phyloP scores from a whole-genome alignment of 1,140 invertebrate species.

The Diuraphis noxia region DNA sequence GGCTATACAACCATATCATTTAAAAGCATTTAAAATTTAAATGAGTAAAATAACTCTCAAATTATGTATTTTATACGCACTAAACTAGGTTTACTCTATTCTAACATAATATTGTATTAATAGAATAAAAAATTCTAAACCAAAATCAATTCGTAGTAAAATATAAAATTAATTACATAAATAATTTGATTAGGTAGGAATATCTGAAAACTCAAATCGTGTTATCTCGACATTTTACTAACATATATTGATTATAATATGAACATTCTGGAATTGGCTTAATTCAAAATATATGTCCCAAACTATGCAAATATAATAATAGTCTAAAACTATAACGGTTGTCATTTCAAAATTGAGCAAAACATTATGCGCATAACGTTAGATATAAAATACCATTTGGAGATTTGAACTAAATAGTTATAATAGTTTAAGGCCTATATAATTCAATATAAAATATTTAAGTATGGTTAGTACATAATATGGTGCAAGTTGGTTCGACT shows the following conservation, averaged over 20 bases:
- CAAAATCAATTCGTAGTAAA: background rate
- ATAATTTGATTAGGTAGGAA: background rate
- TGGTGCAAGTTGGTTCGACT: background rate
- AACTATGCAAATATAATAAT: background rate
- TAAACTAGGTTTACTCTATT: too few species aligned
- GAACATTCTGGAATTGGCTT: background rate
- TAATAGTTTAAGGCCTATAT: background rate
- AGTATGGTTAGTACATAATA: background rate
- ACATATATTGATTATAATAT: background rate
- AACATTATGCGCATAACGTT: background rate
- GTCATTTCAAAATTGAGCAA: background rate
- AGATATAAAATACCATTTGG: background rate
- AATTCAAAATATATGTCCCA: background rate
- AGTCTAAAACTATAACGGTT: too few species aligned
- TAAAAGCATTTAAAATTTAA: too few species aligned
- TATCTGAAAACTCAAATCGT: background rate
- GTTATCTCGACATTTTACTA: background rate
- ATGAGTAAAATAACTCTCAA: background rate
- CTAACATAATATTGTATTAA: background rate
- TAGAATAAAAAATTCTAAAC: background rate
- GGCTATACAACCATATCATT: background rate
- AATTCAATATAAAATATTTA: background rate
- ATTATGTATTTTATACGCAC: background rate
- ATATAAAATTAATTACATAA: background rate
- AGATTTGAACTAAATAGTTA: background rate